phyloP scores from a whole-genome alignment of 2,113 vertebrate species.

The Neomonachus schauinslandi region DNA sequence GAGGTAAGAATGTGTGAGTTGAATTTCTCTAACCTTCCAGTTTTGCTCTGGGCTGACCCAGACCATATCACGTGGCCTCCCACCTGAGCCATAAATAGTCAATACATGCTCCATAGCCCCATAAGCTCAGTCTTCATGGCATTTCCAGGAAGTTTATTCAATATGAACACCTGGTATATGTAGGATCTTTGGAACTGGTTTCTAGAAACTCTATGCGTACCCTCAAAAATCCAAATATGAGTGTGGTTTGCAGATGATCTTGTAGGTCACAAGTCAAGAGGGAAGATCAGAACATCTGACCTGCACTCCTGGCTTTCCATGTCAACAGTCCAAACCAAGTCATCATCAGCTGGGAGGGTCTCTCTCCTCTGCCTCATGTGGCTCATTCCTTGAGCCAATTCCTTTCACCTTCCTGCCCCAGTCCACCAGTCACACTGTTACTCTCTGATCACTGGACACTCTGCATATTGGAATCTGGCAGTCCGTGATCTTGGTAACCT shows the following conservation, averaged over 20 bases:
- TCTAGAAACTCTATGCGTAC: not conserved
- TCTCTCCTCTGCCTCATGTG: fast-evolving
- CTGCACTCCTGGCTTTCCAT: not conserved
- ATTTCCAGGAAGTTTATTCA: not conserved
- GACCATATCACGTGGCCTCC: not conserved
- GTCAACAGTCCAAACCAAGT: not conserved
- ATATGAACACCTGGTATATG: not conserved
- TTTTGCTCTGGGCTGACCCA: not conserved
- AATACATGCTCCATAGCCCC: not conserved
- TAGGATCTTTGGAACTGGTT: not conserved
- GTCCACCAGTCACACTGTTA: not conserved
- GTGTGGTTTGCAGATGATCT: not conserved
- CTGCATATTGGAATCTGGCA: not conserved
- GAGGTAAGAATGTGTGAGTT: not conserved
- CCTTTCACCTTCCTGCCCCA: not conserved
- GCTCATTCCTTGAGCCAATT: not conserved
- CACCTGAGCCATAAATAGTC: not conserved
- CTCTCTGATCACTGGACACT: not conserved
- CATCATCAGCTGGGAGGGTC: not conserved
- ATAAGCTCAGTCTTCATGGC: too few relatives aligned
- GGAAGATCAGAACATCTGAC: not conserved
- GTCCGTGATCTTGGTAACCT: not conserved
- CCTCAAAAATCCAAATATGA: not conserved
- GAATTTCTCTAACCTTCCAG: not conserved
- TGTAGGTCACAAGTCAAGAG: not conserved